Percentiles rank a stretch among this genome's conserved stretches.
phyloP scores from a whole-genome alignment of 2,797 vertebrate species.

The Bradypodion pumilum region DNA sequence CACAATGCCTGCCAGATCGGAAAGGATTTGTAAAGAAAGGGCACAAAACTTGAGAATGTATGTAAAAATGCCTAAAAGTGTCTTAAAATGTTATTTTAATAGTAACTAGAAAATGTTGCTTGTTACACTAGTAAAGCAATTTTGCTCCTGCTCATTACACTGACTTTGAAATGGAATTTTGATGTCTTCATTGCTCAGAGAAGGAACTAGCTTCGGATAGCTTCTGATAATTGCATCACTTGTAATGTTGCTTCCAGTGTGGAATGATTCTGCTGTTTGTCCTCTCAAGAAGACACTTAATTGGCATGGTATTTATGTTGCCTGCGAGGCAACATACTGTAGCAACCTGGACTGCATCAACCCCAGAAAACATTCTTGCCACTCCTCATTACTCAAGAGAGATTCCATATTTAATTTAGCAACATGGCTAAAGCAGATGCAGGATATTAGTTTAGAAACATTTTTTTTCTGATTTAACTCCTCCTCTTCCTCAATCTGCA shows the following conservation, averaged over 20 bases:
- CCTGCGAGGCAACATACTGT: neutral
- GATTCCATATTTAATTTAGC: constrained; percentile 29
- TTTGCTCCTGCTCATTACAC: no score
- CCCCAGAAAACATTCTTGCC: neutral
- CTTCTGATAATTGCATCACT: no score
- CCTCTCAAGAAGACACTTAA: neutral
- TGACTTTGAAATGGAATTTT: no score
- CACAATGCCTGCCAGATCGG: no score
- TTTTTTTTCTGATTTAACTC: neutral
- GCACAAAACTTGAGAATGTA: no score
- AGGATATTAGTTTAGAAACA: neutral
- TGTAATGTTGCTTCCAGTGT: neutral
- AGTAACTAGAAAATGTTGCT: no score
- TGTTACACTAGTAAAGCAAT: no score
- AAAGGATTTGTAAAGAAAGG: no score
- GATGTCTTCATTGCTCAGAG: no score
- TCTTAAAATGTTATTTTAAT: no score
- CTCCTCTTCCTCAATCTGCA: neutral
- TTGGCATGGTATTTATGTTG: neutral
- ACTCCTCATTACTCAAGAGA: constrained; percentile 14
- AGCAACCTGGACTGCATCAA: constrained; percentile 14
- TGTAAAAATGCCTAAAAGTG: no score
- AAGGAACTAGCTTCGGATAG: no score
- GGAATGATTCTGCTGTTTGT: neutral
- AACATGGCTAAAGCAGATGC: neutral